A percentile compares a stretch with the other conserved stretches of the same genome.
Conservation (phyloP, 2,888 invertebrate genomes). For the Drosophila histrio region DNA sequence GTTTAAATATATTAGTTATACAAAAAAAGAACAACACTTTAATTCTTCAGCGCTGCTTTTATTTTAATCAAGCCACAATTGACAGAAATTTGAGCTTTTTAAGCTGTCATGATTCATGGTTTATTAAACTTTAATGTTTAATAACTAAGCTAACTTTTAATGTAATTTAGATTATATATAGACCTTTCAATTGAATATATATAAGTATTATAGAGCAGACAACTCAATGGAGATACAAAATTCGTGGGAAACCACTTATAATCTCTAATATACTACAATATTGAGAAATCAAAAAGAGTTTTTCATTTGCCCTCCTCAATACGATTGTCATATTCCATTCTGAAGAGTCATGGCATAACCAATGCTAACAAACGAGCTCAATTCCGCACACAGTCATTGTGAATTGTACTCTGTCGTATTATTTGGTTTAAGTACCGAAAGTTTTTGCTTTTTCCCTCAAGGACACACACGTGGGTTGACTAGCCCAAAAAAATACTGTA, state of each 20-base stretch:
- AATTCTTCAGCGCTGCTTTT: background rate
- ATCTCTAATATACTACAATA: background rate
- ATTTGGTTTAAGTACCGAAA: conserved; percentile 8
- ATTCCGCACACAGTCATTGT: conserved; percentile 36
- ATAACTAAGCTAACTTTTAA: too few species aligned
- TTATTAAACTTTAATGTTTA: too few species aligned
- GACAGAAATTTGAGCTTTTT: background rate
- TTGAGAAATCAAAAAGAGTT: background rate
- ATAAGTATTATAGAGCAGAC: background rate
- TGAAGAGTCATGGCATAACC: conserved; percentile 19
- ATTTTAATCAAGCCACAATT: background rate
- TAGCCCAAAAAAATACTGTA: conserved; percentile 1
- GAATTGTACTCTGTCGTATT: conserved; percentile 18
- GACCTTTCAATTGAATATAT: too few species aligned
- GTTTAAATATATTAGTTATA: too few species aligned
- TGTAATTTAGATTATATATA: too few species aligned
- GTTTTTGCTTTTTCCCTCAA: conserved; percentile 72
- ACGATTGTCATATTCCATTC: background rate
- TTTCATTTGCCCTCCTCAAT: background rate
- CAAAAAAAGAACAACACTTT: too few species aligned
- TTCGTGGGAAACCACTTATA: background rate
- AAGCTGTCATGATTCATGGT: too few species aligned
- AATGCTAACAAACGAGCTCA: conserved; percentile 3
- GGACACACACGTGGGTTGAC: conserved; percentile 50
- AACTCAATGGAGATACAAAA: background rate